These are phyloP conservation scores for Papilio polyxenes DNA, from an alignment of 1,140 invertebrate genomes.

Conservation along the genomic window DNA sequence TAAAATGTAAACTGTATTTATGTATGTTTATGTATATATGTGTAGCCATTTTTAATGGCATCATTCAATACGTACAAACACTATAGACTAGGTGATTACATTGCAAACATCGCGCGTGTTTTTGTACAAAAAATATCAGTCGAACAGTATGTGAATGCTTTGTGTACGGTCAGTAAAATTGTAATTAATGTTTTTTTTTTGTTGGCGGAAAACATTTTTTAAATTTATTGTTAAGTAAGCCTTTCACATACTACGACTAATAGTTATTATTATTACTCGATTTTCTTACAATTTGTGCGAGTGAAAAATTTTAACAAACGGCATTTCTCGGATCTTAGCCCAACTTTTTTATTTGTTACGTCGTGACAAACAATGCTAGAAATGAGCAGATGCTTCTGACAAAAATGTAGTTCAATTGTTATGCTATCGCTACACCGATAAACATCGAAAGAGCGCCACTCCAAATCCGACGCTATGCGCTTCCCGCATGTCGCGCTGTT, in stretches of 20 bases:
- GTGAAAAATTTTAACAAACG: no score
- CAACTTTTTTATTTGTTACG: no score
- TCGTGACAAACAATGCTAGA: no score
- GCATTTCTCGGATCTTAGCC: no score
- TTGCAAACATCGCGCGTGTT: not conserved
- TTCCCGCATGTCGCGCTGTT: slow-evolving; percentile 37
- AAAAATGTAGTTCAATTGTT: slow-evolving; percentile 7
- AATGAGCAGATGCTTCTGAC: no score
- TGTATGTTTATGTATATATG: not conserved
- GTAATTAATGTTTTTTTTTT: not conserved
- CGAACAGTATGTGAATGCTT: slow-evolving; percentile 2
- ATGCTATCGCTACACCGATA: slow-evolving; percentile 19
- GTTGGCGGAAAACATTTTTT: no score
- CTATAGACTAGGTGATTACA: slow-evolving; percentile 4
- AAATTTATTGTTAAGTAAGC: no score
- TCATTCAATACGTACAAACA: not conserved
- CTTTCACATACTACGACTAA: no score
- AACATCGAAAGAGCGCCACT: slow-evolving; percentile 15
- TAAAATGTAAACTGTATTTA: not conserved
- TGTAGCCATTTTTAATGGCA: not conserved
- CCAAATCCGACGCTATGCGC: slow-evolving; percentile 22
- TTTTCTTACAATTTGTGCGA: no score
- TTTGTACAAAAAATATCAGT: slow-evolving; percentile 3
- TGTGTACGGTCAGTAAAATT: slow-evolving; percentile 16
- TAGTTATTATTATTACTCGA: no score